Percentiles rank a stretch among this genome's conserved stretches.
Evolutionary conservation across 2,888 invertebrate genomes (phyloP).

Genomic region (Itoplectis maculator): DNA sequence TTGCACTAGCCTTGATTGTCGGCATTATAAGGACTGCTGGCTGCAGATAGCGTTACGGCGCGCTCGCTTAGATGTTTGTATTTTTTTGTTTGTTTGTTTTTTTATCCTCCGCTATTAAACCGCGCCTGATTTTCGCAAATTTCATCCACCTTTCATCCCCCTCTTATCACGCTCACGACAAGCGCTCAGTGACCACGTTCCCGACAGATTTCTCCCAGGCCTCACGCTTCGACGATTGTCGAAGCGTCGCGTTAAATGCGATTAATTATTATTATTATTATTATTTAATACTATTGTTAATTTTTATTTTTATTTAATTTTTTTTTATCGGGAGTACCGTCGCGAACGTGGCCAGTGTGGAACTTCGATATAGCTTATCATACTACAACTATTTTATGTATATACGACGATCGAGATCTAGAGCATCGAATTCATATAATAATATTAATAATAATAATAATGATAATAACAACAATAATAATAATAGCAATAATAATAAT

Average conservation of each 20-base stretch:
- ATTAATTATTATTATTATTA: slow-evolving; percentile 49
- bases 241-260: slow-evolving; percentile 29
- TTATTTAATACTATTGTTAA: slow-evolving; percentile 23
- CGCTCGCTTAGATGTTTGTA: slow-evolving; percentile 69
- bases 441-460: slow-evolving; percentile 31
- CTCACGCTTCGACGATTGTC: slow-evolving; percentile 22
- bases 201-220: slow-evolving; percentile 46
- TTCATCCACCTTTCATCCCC: slow-evolving; percentile 6
- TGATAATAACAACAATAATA: slow-evolving; percentile 39
- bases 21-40: slow-evolving; percentile 83
- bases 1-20: slow-evolving; percentile 85
- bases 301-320: slow-evolving; percentile 1
- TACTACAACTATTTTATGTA: slow-evolving; percentile 41
- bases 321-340: slow-evolving; percentile 33
- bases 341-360: slow-evolving; percentile 53
- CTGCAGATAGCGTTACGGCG: slow-evolving; percentile 78
- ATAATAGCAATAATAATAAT: slow-evolving; percentile 49
- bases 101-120: neutral
- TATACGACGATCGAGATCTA: slow-evolving; percentile 59
- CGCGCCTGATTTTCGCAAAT: slow-evolving; percentile 21
- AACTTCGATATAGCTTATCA: slow-evolving; percentile 46
- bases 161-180: slow-evolving; percentile 5
- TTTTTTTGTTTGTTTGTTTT: slow-evolving; percentile 34
- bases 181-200: slow-evolving; percentile 49
- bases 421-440: slow-evolving; percentile 49